Evolutionary conservation across 2,113 vertebrate genomes (phyloP), one percentile per base, ranked within the genome.

Genomic region (Apteryx mantelli): DNA sequence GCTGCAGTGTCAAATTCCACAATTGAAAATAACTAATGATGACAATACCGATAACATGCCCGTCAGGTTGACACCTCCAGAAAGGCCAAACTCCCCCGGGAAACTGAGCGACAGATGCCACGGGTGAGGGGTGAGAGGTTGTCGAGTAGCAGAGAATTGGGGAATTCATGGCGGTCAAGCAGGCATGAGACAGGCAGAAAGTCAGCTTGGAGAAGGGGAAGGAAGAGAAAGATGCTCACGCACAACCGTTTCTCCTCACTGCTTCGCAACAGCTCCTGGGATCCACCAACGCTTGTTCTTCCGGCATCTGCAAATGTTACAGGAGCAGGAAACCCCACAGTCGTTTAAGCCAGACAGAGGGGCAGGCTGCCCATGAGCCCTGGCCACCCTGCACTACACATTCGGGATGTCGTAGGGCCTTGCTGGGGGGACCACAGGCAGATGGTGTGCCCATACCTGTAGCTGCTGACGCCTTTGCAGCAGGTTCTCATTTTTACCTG

Each of bases 81-180:
- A 73, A 66, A 34, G 66, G 44, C 16, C 53, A 7, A 48, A 40
- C 44, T 73, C 73, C 30, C 13, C 11, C 46, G 19, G 66, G 13
- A 38, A 34, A 25, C 34, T 1, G 44, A 20, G 61, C 0, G 2
- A 76, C 36, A 66, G 64, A 50, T 1, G 0, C n/a, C 0, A 0
- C 0, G 2, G 53, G 20, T 0, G 0, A 60, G 20, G 65, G 48
- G 20, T 53, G 48, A 13, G 16, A 65, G 60, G 50, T 42, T 74
- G 48, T 4, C 0, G 1, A 48, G 60, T 32, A 74, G 56, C 40
- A 38, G 21, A 56, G 74, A 40, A 82, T 17, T 4, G 2, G 34
- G 13, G 70, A 82, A 74, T 1, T 38, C 32, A 24, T 34, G 44
- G 24, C 4, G 3, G 8, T 21, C 0, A 1, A 68, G 19, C 32